Percentiles rank a stretch among this genome's conserved stretches.
phyloP scores from a whole-genome alignment of 2,888 invertebrate genomes.

The Euclidia mi region DNA sequence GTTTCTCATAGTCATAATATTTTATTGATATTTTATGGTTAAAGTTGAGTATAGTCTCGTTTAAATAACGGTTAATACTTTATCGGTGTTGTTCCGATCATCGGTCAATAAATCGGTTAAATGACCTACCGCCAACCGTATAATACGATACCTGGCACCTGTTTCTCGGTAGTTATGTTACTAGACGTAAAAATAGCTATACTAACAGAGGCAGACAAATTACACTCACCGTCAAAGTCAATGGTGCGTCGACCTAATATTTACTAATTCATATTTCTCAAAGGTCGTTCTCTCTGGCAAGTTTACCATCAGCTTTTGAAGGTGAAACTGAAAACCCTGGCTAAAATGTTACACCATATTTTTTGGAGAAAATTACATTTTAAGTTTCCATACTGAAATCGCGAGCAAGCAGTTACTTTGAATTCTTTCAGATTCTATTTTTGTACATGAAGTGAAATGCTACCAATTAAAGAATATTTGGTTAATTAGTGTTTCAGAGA shows the following conservation, averaged over 20 bases:
- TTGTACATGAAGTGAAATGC: not conserved
- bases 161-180: constrained; percentile 17
- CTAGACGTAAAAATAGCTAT: constrained; percentile 25
- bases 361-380: not conserved
- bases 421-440: not conserved
- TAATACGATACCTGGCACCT: constrained; percentile 26
- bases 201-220: constrained; percentile 31
- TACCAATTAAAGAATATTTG: constrained; percentile 3
- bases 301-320: constrained; percentile 31
- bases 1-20: too few species aligned
- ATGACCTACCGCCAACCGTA: constrained; percentile 3
- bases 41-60: too few species aligned
- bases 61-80: too few species aligned
- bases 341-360: not conserved
- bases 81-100: too few species aligned
- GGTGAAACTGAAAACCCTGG: constrained; percentile 29
- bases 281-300: constrained; percentile 53
- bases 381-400: not conserved
- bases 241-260: constrained; percentile 50
- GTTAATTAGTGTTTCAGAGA: constrained; percentile 11
- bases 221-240: constrained; percentile 52
- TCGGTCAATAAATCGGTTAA: constrained; percentile 6
- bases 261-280: constrained; percentile 49
- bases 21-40: too few species aligned
- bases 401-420: not conserved